A percentile compares a stretch with the other conserved stretches of the same genome.
Evolutionary conservation across 2,113 vertebrate genomes (phyloP).

Genomic region (Forbesichthys papilliferus): DNA sequence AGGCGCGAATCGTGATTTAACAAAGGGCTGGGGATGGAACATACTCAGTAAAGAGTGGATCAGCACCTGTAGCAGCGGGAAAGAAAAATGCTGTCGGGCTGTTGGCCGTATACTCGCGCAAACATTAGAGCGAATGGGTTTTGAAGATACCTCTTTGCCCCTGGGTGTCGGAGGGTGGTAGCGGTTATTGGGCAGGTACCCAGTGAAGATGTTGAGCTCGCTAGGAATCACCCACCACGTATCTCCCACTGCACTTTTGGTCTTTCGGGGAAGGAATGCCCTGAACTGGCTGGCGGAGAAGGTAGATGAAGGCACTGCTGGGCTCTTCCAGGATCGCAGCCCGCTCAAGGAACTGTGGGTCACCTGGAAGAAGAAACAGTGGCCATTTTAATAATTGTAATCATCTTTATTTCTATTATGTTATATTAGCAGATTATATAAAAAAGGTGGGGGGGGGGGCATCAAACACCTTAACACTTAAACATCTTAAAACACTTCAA

Average conservation of each 20-base stretch:
- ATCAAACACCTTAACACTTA: background rate
- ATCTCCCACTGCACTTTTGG: constrained; percentile 83
- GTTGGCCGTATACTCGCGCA: background rate
- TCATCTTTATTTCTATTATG: background rate
- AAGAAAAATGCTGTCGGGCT: background rate
- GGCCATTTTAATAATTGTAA: background rate
- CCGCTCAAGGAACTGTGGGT: constrained; percentile 87
- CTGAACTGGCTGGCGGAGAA: constrained; percentile 86
- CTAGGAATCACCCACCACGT: constrained; percentile 95
- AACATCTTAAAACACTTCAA: background rate
- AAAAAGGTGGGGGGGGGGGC: background rate
- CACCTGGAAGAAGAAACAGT: constrained; percentile 75
- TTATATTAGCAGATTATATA: background rate
- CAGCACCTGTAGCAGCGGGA: constrained; percentile 75
- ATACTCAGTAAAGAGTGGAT: constrained; percentile 91
- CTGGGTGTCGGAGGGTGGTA: constrained; percentile 90
- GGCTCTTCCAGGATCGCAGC: constrained; percentile 87
- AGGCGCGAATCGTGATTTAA: constrained; percentile 92
- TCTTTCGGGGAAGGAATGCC: constrained; percentile 87
- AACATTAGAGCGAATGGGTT: background rate
- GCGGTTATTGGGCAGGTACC: constrained; percentile 94
- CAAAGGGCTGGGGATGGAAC: constrained; percentile 93
- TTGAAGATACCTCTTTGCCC: constrained; percentile 87
- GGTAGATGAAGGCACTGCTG: constrained; percentile 72
- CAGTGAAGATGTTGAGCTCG: constrained; percentile 92